Conservation (phyloP, 2,113 vertebrate species). For the Cervus canadensis region DNA sequence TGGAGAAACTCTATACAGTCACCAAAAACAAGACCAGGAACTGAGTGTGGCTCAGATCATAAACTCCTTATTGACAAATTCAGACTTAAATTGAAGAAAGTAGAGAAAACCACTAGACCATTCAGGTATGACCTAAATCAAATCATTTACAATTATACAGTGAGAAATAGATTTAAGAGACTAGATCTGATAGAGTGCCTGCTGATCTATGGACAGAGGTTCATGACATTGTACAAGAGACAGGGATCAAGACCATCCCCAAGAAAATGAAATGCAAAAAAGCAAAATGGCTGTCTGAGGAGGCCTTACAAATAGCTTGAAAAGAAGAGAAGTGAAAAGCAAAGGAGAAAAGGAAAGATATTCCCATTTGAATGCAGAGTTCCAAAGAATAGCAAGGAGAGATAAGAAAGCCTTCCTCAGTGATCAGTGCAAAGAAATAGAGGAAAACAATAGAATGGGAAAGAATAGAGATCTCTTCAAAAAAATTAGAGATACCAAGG, state of each 20-base stretch:
- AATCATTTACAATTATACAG: neutral
- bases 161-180: neutral
- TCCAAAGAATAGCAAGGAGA: neutral
- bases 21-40: neutral
- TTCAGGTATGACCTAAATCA: neutral
- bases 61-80: neutral
- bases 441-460: neutral
- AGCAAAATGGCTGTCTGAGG: neutral
- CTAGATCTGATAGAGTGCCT: neutral
- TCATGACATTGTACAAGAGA: neutral
- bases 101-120: neutral
- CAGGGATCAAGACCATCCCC: neutral
- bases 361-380: neutral
- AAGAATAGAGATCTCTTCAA: neutral
- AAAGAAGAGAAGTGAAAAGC: neutral
- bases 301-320: neutral
- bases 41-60: neutral
- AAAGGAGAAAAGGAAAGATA: neutral
- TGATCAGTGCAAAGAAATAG: neutral
- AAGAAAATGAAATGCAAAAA: neutral
- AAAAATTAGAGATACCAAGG: neutral
- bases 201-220: accelerated
- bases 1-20: neutral
- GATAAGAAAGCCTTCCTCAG: neutral
- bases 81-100: neutral